Evolutionary conservation across 2,888 invertebrate species (phyloP).

Genomic region (Gisinianus flammeolus): DNA sequence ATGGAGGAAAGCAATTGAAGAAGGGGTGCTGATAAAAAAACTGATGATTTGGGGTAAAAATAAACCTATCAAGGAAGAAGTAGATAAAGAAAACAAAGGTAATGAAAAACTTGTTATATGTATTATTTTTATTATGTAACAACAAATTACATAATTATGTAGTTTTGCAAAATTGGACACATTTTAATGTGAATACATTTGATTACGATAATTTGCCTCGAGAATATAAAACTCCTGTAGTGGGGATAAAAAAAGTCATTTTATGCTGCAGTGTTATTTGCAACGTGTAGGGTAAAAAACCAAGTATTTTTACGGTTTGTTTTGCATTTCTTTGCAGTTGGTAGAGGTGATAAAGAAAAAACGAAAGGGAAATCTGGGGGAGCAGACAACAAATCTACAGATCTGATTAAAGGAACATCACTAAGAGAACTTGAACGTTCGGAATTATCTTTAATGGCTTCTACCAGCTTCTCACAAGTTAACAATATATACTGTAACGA

Average conservation of each 20-base stretch:
- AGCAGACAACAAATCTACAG: constrained; percentile 37
- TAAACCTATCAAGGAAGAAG: constrained; percentile 32
- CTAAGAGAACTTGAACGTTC: constrained; percentile 67
- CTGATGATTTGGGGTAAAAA: constrained; percentile 68
- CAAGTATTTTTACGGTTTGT: no score
- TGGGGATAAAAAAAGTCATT: no score
- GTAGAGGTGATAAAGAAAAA: constrained; percentile 59
- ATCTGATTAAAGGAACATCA: constrained; percentile 27
- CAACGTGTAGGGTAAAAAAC: no score
- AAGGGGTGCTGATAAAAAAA: constrained; percentile 68
- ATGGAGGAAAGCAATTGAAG: constrained; percentile 63
- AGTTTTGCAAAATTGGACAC: no score
- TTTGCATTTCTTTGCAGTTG: constrained; percentile 44
- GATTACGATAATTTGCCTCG: no score
- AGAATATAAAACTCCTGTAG: no score
- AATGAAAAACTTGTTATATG: no score
- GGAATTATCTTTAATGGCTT: constrained; percentile 84
- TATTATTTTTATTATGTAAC: no score
- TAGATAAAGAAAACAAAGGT: constrained; percentile 14
- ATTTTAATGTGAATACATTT: no score
- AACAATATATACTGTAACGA: no score
- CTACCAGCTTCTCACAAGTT: constrained; percentile 79
- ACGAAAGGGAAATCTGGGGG: constrained; percentile 51
- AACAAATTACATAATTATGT: no score
- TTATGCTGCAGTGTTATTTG: no score